These are phyloP conservation scores for Drosophila triauraria DNA, from an alignment of 1,140 invertebrate species.

Conservation along the genomic window DNA sequence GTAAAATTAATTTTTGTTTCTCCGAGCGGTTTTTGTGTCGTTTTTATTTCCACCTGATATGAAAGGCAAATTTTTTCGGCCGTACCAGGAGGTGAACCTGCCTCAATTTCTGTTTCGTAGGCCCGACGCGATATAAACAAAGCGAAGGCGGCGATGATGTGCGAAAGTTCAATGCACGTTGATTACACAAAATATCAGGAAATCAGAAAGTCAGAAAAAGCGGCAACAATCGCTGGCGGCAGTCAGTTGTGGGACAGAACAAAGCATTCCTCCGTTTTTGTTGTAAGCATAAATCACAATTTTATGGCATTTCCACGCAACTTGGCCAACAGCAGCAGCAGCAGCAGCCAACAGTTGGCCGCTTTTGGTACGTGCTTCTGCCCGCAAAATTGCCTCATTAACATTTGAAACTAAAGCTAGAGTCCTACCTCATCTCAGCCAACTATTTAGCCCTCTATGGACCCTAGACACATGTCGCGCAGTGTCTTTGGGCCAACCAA, in stretches of 20 bases:
- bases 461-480: constrained; percentile 33
- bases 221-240: constrained; percentile 8
- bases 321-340: constrained; percentile 37
- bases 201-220: constrained; percentile 31
- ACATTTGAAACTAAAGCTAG: constrained; percentile 40
- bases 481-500: constrained; percentile 45
- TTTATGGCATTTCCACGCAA: constrained; percentile 61
- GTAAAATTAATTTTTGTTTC: constrained; percentile 6
- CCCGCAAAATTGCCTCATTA: constrained; percentile 44
- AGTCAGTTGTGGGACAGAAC: constrained; percentile 18
- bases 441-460: background rate
- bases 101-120: constrained; percentile 58
- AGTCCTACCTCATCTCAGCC: background rate
- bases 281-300: constrained; percentile 68
- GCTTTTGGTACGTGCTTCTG: constrained; percentile 58
- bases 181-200: constrained; percentile 71
- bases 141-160: constrained; percentile 26
- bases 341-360: constrained; percentile 13
- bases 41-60: constrained; percentile 28
- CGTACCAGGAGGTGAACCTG: constrained; percentile 55
- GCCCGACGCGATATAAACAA: constrained; percentile 39
- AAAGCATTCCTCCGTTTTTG: constrained; percentile 52
- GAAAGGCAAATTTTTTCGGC: constrained; percentile 34
- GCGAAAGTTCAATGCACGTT: constrained; percentile 71
- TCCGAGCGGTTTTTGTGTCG: background rate